Percentiles rank a stretch among this genome's conserved stretches.
phyloP scores from a whole-genome alignment of 1,140 invertebrate species.

The Acromyrmex heyeri region DNA sequence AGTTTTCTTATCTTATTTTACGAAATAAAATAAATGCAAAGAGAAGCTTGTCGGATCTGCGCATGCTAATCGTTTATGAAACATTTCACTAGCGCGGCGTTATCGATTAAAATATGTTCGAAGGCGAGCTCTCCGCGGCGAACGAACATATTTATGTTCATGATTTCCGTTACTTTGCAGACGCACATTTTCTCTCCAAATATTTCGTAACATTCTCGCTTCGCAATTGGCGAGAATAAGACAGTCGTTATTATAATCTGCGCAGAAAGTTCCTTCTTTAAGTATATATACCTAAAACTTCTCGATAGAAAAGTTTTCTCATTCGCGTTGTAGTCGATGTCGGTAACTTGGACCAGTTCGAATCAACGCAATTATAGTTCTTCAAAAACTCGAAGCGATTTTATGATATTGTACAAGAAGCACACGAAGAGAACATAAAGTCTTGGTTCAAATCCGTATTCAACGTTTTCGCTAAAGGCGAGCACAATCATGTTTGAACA shows the following conservation, averaged over 20 bases:
- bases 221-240: background rate
- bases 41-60: conserved; percentile 19
- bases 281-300: background rate
- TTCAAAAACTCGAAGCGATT: background rate
- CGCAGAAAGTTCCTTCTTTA: background rate
- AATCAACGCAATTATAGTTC: conserved; percentile 8
- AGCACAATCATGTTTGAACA: conserved; percentile 4
- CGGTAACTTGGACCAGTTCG: background rate
- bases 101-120: conserved; percentile 52
- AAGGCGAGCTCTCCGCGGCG: conserved; percentile 5
- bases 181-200: conserved; percentile 38
- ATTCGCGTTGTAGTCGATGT: conserved; percentile 6
- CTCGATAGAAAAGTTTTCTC: conserved; percentile 2
- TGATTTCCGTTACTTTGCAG: conserved; percentile 36
- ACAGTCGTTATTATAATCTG: background rate
- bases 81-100: conserved; percentile 5
- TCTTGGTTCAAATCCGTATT: background rate
- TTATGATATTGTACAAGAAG: background rate
- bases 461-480: conserved; percentile 11
- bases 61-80: conserved; percentile 20
- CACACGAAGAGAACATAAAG: conserved; percentile 18
- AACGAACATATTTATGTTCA: conserved; percentile 38
- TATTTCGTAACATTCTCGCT: conserved; percentile 7
- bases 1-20: background rate
- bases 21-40: conserved; percentile 4